A percentile compares a stretch with the other conserved stretches of the same genome.
Conservation (phyloP, 2,888 invertebrate genomes). For the Drosophila borealis region DNA sequence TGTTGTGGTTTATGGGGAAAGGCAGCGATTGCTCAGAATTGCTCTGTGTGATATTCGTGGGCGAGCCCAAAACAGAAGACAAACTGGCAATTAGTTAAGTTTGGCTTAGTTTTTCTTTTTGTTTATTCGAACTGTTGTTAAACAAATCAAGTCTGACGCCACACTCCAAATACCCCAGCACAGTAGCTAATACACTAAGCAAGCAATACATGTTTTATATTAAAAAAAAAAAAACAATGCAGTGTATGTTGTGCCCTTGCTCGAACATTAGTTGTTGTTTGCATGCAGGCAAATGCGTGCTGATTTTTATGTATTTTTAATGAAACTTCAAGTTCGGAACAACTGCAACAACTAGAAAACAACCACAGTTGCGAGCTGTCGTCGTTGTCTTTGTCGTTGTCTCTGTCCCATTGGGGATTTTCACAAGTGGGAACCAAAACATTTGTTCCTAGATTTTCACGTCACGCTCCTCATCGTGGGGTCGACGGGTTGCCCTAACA, state of each 20-base stretch:
- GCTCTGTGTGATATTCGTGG: constrained; percentile 45
- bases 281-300: constrained; percentile 53
- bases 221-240: constrained; percentile 9
- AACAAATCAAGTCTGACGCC: constrained; percentile 57
- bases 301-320: constrained; percentile 77
- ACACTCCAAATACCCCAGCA: constrained; percentile 13
- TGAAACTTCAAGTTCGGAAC: constrained; percentile 62
- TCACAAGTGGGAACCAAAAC: constrained; percentile 81
- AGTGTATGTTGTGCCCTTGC: constrained; percentile 9
- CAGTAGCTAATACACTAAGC: constrained; percentile 40
- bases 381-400: constrained; percentile 25
- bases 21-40: constrained; percentile 33
- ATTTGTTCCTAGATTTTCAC: constrained; percentile 79
- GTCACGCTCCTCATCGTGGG: constrained; percentile 59
- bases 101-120: constrained; percentile 28
- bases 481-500: constrained; percentile 50
- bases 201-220: constrained; percentile 37
- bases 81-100: constrained; percentile 73
- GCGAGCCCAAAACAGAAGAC: constrained; percentile 58
- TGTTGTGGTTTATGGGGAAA: constrained; percentile 48
- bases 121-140: constrained; percentile 48
- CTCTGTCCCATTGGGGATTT: constrained; percentile 62
- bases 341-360: constrained; percentile 20
- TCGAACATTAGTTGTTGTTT: constrained; percentile 30
- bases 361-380: constrained; percentile 44